A percentile compares a stretch with the other conserved stretches of the same genome.
phyloP scores from a whole-genome alignment of 2,888 invertebrate genomes.

The Pollenia griseotomentosa region DNA sequence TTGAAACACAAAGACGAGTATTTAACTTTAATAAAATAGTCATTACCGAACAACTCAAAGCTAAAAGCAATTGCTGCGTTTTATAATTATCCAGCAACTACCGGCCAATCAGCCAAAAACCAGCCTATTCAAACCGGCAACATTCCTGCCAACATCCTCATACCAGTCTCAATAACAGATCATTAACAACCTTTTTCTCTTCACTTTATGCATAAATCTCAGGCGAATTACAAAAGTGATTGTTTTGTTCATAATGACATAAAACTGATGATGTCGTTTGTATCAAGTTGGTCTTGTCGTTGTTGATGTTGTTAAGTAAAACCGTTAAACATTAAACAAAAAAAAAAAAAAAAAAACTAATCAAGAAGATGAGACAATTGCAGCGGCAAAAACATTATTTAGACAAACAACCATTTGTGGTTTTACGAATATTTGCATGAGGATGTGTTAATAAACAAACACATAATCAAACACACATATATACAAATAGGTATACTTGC shows the following conservation, averaged over 20 bases:
- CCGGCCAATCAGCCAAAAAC: slow-evolving; percentile 31
- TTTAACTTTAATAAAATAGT: neutral
- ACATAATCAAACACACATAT: neutral
- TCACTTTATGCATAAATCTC: slow-evolving; percentile 50
- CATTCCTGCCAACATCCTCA: slow-evolving; percentile 11
- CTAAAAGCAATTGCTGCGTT: slow-evolving; percentile 21
- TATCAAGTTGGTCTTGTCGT: neutral
- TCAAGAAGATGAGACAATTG: slow-evolving; percentile 21
- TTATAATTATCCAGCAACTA: slow-evolving; percentile 50
- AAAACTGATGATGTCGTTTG: neutral
- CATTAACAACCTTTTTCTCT: slow-evolving; percentile 28
- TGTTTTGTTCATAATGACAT: slow-evolving; percentile 57
- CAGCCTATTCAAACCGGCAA: slow-evolving; percentile 1
- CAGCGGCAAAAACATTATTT: slow-evolving; percentile 27
- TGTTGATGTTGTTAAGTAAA: slow-evolving; percentile 22
- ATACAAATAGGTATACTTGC: neutral
- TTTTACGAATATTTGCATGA: slow-evolving; percentile 19
- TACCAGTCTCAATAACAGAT: slow-evolving; percentile 50
- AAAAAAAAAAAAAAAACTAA: neutral
- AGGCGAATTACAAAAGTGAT: slow-evolving; percentile 42
- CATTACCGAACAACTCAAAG: neutral
- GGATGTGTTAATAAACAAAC: slow-evolving; percentile 25
- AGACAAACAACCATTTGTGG: slow-evolving; percentile 21
- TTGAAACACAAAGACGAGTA: neutral
- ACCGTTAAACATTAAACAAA: slow-evolving; percentile 52